Evolutionary conservation across 1,140 invertebrate species (phyloP).

Genomic region (Metaphire vulgaris): DNA sequence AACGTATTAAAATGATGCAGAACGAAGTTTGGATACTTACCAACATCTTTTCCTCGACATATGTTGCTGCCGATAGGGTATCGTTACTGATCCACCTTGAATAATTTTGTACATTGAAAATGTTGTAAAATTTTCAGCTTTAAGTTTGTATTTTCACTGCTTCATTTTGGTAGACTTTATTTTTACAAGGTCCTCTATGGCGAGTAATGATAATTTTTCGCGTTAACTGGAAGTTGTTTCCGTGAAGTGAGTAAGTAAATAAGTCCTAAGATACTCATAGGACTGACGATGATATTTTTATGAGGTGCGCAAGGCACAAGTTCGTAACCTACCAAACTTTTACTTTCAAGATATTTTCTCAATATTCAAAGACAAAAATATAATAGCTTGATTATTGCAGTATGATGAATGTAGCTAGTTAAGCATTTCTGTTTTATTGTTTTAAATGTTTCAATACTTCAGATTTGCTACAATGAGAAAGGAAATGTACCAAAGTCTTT

Average conservation of each 20-base stretch:
- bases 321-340: too few relatives aligned
- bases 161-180: not conserved
- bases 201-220: not conserved
- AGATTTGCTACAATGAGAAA: not conserved
- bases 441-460: not conserved
- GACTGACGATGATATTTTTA: too few relatives aligned
- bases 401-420: not conserved
- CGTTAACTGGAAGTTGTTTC: not conserved
- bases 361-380: too few relatives aligned
- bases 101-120: too few relatives aligned
- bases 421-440: not conserved
- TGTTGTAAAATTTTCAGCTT: too few relatives aligned
- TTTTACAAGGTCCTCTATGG: not conserved
- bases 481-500: not conserved
- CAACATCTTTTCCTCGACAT: not conserved
- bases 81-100: not conserved
- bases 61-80: not conserved
- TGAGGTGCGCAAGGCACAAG: too few relatives aligned
- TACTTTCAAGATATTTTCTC: not conserved
- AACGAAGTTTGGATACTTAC: not conserved
- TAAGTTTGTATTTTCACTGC: not conserved
- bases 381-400: too few relatives aligned
- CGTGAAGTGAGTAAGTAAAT: not conserved
- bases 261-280: too few relatives aligned
- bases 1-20: not conserved